These are phyloP conservation scores for Pandemis heparana DNA, from an alignment of 2,888 invertebrate species.

Conservation along the genomic window DNA sequence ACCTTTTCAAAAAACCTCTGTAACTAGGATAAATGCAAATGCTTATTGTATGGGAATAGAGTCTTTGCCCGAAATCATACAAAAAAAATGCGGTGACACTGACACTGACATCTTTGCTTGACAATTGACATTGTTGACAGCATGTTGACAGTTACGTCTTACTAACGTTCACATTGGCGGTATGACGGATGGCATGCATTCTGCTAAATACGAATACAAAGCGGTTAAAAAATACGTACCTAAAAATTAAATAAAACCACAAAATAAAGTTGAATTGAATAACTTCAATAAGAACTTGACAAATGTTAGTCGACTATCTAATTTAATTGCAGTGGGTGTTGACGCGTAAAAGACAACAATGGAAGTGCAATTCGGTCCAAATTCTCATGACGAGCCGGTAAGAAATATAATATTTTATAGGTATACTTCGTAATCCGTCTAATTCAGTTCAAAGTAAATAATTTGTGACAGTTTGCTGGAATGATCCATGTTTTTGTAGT, in stretches of 20 bases:
- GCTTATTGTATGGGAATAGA: no score
- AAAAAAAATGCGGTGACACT: no score
- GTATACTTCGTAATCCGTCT: slow-evolving; percentile 11
- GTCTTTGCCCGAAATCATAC: no score
- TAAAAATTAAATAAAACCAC: not conserved
- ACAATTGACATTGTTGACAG: no score
- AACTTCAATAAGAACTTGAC: not conserved
- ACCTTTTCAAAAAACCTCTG: no score
- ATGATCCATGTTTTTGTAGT: not conserved
- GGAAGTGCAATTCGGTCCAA: slow-evolving; percentile 77
- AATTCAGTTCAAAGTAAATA: not conserved
- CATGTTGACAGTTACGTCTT: no score
- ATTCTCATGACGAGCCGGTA: slow-evolving; percentile 85
- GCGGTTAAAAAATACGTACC: not conserved
- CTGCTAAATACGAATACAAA: not conserved
- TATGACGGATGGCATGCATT: not conserved
- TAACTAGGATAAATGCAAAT: no score
- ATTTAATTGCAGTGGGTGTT: slow-evolving; percentile 8
- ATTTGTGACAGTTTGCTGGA: not conserved
- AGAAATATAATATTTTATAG: slow-evolving; percentile 49
- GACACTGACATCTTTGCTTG: no score
- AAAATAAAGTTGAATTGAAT: not conserved
- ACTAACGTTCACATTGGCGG: not conserved
- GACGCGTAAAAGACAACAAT: slow-evolving; percentile 51
- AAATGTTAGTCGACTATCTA: slow-evolving; percentile 3